Base-by-base conservation (phyloP, 2,888 invertebrate species). In the Halictus ligatus region DNA sequence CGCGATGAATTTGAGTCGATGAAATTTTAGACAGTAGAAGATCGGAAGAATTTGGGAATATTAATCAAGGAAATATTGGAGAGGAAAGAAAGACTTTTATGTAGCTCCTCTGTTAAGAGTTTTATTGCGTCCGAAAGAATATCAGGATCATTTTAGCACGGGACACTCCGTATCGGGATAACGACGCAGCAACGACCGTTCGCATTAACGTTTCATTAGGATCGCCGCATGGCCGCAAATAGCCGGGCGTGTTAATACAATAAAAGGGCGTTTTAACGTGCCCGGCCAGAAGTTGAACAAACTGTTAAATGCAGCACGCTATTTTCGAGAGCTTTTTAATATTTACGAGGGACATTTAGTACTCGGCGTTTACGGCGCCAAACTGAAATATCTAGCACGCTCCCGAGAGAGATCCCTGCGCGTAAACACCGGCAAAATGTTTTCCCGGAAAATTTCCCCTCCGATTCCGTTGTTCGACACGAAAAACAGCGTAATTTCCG, bases 261-360 rank as follows among this genome's bases (percentile, higher is more conserved):
- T 67, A 67, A 67, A 67, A 67, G 67, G 67, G 35, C 67, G 35
- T 67, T 35, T 35, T 10, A 67, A 35, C 35, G 50, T 54, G 29
- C n/a, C 35, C 21, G 12, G 80, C 75, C 67, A 81, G 40, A 43
- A 77, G 54, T 73, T 58, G 82, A 69, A 75, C 43, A 71, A 69
- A 40, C 40, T 1, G 21, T 21, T 46, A 25, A 76, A 75, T 18
- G 60, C 60, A 15, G 35, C 35, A 25, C 25, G 69, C 10, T 83
- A 74, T 40, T 74, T 80, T 69, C n/a, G n/a, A 2, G n/a, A 21
- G 1, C 43, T 69, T 75, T 25, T 25, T 48, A 71, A 76, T 64
- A 54, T n/a, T 48, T 64, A 71, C 40, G 21, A 18, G 29, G 46
- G 7, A 75, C 60, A 40, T 72, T 78, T 40, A 67, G 67, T 67